These are phyloP conservation scores for Drosophila sulfurigaster DNA, from an alignment of 1,140 invertebrate genomes.

Conservation along the genomic window DNA sequence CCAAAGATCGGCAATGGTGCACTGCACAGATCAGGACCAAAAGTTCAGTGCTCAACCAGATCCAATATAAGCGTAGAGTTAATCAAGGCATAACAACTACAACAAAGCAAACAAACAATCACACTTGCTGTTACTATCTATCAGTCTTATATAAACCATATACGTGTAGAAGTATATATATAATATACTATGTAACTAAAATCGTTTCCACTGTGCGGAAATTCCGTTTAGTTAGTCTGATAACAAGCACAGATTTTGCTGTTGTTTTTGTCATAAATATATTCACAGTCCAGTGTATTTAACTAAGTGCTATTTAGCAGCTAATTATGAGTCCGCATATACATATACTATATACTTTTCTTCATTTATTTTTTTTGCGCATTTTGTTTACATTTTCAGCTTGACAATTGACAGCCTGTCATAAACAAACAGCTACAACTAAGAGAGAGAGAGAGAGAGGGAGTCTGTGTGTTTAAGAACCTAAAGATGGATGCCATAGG, in stretches of 20 bases:
- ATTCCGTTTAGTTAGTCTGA: slow-evolving; percentile 16
- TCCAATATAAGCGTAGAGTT: slow-evolving; percentile 21
- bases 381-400: slow-evolving; percentile 42
- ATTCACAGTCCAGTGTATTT: slow-evolving; percentile 4
- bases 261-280: slow-evolving; percentile 9
- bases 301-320: slow-evolving; percentile 30
- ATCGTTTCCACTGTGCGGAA: slow-evolving; percentile 7
- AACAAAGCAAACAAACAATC: slow-evolving; percentile 25
- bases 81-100: slow-evolving; percentile 34
- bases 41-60: slow-evolving; percentile 40
- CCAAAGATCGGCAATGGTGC: slow-evolving; percentile 49
- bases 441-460: not conserved
- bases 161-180: not conserved
- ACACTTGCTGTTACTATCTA: slow-evolving; percentile 32
- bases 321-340: slow-evolving; percentile 38
- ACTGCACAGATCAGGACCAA: slow-evolving; percentile 48
- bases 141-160: slow-evolving; percentile 32
- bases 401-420: slow-evolving; percentile 52
- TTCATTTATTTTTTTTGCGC: slow-evolving; percentile 21
- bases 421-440: slow-evolving; percentile 31
- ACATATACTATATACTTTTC: not conserved
- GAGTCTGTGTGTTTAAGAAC: not conserved
- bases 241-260: slow-evolving; percentile 13
- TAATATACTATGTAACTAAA: too few species aligned
- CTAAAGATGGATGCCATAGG: too few species aligned